Percentiles rank a stretch among this genome's conserved stretches.
Conservation (phyloP, 2,113 vertebrate genomes). For the Tinamus guttatus region DNA sequence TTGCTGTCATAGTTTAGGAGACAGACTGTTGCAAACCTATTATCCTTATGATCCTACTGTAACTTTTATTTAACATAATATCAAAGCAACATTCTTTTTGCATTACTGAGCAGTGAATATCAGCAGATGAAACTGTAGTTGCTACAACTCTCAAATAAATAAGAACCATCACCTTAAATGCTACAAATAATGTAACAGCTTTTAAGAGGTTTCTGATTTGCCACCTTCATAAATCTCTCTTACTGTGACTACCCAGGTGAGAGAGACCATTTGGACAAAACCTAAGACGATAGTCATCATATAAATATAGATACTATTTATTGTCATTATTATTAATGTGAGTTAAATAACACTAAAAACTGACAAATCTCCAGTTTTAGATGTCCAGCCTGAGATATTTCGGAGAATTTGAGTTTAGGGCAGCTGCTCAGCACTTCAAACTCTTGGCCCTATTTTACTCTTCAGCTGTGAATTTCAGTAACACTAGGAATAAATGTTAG, state of each 20-base stretch:
- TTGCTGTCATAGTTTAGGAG: not conserved
- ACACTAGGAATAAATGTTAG: not conserved
- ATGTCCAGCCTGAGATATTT: not conserved
- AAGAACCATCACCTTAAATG: not conserved
- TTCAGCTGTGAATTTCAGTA: slow-evolving; percentile 12
- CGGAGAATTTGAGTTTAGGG: not conserved
- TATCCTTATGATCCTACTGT: not conserved
- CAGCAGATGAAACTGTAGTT: not conserved
- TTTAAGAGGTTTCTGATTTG: not conserved
- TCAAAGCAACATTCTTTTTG: not conserved
- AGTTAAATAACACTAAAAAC: not conserved
- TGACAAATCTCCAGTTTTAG: not conserved
- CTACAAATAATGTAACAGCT: not conserved
- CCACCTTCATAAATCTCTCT: not conserved
- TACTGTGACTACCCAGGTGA: not conserved
- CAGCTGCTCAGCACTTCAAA: not conserved
- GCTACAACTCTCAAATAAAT: not conserved
- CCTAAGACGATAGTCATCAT: not conserved
- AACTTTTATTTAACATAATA: not conserved
- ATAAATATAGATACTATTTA: not conserved
- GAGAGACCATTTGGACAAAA: not conserved
- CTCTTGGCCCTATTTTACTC: slow-evolving; percentile 11
- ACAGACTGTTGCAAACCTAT: not conserved
- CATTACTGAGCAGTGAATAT: not conserved
- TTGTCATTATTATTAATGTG: not conserved